These are phyloP conservation scores for Notamacropus eugenii DNA, from an alignment of 2,797 vertebrate species.

Conservation along the genomic window DNA sequence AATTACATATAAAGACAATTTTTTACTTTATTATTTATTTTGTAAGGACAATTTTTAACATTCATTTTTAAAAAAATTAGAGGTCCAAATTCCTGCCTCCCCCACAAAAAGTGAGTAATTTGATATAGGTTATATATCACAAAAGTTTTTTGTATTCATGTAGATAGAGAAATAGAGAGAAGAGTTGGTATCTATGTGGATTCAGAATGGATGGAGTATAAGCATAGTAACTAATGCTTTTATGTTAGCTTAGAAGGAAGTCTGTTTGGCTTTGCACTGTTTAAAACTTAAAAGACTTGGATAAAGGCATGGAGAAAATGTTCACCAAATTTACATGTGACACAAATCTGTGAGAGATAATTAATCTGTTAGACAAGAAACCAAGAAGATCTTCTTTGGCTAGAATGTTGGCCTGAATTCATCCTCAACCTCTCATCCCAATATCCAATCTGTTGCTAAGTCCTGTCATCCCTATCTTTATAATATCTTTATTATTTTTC, in stretches of 20 bases:
- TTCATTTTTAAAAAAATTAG: background rate
- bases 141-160: background rate
- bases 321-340: background rate
- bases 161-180: background rate
- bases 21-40: background rate
- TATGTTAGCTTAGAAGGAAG: background rate
- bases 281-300: background rate
- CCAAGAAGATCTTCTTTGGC: background rate
- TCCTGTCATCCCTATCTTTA: background rate
- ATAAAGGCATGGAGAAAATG: background rate
- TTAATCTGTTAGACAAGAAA: background rate
- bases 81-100: background rate
- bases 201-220: background rate
- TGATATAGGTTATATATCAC: background rate
- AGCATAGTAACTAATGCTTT: background rate
- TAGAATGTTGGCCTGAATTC: background rate
- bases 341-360: background rate
- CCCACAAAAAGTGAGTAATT: background rate
- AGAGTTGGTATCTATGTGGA: background rate
- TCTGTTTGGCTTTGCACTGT: background rate
- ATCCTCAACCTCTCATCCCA: background rate
- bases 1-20: background rate
- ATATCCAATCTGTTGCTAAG: background rate
- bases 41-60: background rate
- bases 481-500: background rate